Evolutionary conservation across 1,140 invertebrate species (phyloP).

Genomic region (Frieseomelitta varia): DNA sequence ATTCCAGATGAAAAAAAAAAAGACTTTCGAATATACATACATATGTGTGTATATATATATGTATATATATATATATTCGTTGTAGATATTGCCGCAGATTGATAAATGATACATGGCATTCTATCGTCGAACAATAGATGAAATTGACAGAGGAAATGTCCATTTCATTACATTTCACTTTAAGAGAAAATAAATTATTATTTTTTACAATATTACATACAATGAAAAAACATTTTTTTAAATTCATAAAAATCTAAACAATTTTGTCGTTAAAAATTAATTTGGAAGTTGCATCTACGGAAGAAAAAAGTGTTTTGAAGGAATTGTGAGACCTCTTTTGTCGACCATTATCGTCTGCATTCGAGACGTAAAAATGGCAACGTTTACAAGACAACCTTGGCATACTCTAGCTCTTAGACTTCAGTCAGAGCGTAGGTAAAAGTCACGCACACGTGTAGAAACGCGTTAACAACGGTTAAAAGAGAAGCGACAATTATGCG

Average conservation of each 20-base stretch:
- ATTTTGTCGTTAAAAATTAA: too few species aligned
- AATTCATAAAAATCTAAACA: too few species aligned
- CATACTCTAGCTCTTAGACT: constrained; percentile 57
- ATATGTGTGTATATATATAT: too few species aligned
- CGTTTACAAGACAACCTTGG: constrained; percentile 57
- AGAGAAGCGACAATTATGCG: constrained; percentile 46
- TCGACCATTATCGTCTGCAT: not conserved
- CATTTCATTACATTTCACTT: not conserved
- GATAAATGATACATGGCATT: constrained; percentile 23
- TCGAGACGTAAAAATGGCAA: constrained; percentile 43
- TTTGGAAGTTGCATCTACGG: not conserved
- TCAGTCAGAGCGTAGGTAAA: constrained; percentile 57
- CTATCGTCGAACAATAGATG: constrained; percentile 18
- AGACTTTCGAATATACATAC: not conserved
- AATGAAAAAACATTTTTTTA: not conserved
- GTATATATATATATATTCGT: too few species aligned
- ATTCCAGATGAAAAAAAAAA: not conserved
- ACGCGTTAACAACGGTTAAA: constrained; percentile 10
- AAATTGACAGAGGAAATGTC: not conserved
- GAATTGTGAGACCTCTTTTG: constrained; percentile 17
- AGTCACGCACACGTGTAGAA: constrained; percentile 32
- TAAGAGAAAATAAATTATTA: not conserved
- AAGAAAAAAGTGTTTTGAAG: not conserved
- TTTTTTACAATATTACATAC: not conserved
- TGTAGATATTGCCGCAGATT: not conserved